These are phyloP conservation scores for Hypotaenidia philippensis DNA, from an alignment of 2,797 vertebrate genomes.

Conservation along the genomic window DNA sequence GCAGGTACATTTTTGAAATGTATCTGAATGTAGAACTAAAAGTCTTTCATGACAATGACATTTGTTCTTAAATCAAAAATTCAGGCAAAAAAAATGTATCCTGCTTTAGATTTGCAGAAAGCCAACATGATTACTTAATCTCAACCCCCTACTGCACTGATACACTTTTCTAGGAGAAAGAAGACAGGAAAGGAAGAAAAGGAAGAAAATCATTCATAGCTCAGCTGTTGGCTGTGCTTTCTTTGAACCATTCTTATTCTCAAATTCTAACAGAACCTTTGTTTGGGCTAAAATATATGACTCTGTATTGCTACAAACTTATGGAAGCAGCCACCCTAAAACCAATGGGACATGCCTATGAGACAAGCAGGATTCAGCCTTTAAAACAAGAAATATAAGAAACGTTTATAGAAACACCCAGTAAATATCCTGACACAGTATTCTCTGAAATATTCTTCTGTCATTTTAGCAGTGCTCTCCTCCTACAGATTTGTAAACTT, in stretches of 20 bases:
- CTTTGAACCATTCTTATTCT: neutral
- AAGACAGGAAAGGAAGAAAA: neutral
- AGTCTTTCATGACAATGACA: slow-evolving; percentile 12
- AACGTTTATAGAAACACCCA: neutral
- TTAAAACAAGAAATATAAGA: neutral
- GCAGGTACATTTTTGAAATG: slow-evolving; percentile 41
- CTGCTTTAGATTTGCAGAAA: slow-evolving; percentile 29
- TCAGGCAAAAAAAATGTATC: neutral
- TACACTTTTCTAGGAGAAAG: neutral
- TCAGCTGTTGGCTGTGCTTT: neutral
- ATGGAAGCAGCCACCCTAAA: neutral
- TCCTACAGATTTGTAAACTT: neutral
- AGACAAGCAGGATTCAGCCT: neutral
- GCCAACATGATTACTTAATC: slow-evolving; percentile 9
- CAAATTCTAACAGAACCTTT: neutral
- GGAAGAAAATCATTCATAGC: neutral
- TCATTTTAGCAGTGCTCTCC: neutral
- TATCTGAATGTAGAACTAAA: slow-evolving; percentile 3
- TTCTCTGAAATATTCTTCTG: neutral
- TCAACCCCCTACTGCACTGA: neutral
- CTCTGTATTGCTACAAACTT: neutral
- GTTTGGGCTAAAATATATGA: neutral
- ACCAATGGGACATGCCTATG: neutral
- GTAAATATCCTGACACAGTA: neutral
- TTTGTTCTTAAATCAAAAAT: slow-evolving; percentile 13